These are phyloP conservation scores for Macaria liturata DNA, from an alignment of 2,888 invertebrate species.

Conservation along the genomic window DNA sequence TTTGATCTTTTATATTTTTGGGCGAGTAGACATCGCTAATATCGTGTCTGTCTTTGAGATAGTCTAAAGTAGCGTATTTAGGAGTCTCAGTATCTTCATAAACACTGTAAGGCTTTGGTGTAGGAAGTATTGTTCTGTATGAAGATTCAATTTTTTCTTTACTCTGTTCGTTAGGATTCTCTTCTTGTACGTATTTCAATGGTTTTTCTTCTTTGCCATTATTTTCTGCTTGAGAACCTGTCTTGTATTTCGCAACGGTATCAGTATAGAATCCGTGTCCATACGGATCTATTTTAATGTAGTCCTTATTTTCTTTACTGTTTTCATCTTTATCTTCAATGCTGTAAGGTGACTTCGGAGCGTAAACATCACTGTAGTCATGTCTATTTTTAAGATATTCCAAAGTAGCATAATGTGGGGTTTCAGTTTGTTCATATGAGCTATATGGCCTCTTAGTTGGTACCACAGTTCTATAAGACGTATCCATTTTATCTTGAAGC, in stretches of 20 bases:
- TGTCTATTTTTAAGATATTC: constrained; percentile 37
- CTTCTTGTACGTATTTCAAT: neutral
- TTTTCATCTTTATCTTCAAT: neutral
- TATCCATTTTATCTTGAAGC: constrained; percentile 14
- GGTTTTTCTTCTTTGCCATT: constrained; percentile 1
- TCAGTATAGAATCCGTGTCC: constrained; percentile 15
- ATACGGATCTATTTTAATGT: constrained; percentile 17
- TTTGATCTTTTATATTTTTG: constrained; percentile 11
- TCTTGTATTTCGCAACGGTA: constrained; percentile 4
- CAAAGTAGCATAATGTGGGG: constrained; percentile 36
- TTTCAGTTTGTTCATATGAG: constrained; percentile 27
- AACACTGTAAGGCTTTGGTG: constrained; percentile 29
- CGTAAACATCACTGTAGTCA: constrained; percentile 37
- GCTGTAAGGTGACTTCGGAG: constrained; percentile 14
- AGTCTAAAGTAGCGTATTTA: constrained; percentile 36
- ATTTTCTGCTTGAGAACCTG: neutral
- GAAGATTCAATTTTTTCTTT: constrained; percentile 24
- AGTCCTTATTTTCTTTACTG: constrained; percentile 6
- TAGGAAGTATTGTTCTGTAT: constrained; percentile 37
- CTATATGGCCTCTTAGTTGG: constrained; percentile 30
- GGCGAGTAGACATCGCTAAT: constrained; percentile 37
- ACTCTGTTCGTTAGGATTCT: neutral
- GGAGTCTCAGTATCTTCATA: constrained; percentile 34
- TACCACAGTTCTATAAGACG: constrained; percentile 34
- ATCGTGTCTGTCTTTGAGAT: constrained; percentile 40